Evolutionary conservation across 2,113 vertebrate species (phyloP).

Genomic region (Dryoscopus gambensis): DNA sequence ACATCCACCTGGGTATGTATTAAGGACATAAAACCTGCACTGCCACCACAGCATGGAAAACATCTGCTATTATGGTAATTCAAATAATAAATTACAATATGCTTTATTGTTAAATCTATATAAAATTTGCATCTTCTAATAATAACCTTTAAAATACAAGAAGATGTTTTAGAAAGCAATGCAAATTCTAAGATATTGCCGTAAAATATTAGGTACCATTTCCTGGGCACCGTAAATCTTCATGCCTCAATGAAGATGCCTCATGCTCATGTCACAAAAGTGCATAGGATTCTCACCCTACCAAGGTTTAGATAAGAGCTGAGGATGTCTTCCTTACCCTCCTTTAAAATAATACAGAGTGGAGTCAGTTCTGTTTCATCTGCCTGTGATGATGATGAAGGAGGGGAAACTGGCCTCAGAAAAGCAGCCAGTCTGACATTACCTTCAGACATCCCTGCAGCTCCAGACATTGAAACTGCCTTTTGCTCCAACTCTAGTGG

Average conservation of each 20-base stretch:
- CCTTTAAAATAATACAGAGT: not conserved
- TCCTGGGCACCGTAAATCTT: not conserved
- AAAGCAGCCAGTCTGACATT: not conserved
- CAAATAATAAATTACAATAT: not conserved
- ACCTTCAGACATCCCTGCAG: not conserved
- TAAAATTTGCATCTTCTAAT: not conserved
- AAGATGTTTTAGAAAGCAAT: not conserved
- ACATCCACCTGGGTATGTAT: not conserved
- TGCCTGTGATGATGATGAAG: not conserved
- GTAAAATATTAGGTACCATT: not conserved
- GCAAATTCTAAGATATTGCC: not conserved
- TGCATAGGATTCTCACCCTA: not conserved
- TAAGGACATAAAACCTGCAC: slow-evolving; percentile 20
- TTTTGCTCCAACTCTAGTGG: not conserved
- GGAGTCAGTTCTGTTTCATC: not conserved
- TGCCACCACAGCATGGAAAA: not conserved
- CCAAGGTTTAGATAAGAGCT: not conserved
- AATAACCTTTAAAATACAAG: not conserved
- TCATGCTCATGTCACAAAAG: not conserved
- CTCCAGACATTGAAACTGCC: not conserved
- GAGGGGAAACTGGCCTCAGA: not conserved
- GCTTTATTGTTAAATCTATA: not conserved
- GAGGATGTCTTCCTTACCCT: not conserved
- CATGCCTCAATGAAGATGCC: not conserved
- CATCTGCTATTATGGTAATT: not conserved